These are phyloP conservation scores for Platyscapa corneri DNA, from an alignment of 1,140 invertebrate genomes.

Conservation along the genomic window DNA sequence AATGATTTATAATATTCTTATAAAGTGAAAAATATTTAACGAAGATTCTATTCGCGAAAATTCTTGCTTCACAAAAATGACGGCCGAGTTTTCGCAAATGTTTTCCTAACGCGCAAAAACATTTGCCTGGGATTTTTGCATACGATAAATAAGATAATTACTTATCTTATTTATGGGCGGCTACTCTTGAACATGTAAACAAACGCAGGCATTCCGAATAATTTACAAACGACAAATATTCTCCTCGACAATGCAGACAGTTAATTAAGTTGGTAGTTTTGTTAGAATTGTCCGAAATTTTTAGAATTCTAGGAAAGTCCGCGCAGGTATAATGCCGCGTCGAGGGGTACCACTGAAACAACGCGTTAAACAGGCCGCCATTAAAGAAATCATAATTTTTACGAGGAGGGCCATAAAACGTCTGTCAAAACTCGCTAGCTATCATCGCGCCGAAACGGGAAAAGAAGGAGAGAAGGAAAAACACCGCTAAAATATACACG, in stretches of 20 bases:
- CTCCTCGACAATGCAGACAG: not conserved
- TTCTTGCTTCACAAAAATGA: no score
- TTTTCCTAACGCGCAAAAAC: no score
- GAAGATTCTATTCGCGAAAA: not conserved
- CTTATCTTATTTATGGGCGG: no score
- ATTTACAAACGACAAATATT: not conserved
- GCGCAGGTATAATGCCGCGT: not conserved
- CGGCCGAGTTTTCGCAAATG: no score
- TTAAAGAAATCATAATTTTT: slow-evolving; percentile 26
- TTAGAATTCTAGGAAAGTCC: not conserved
- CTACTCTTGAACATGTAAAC: not conserved
- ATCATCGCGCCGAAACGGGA: not conserved
- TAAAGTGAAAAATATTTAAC: not conserved
- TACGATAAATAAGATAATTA: no score
- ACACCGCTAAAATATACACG: not conserved
- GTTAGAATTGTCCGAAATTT: not conserved
- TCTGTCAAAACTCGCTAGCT: not conserved
- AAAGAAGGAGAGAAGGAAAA: not conserved
- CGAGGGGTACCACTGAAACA: not conserved
- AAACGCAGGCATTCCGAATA: not conserved
- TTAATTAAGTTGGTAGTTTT: not conserved
- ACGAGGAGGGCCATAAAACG: not conserved
- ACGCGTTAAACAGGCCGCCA: not conserved
- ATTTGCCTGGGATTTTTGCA: no score
- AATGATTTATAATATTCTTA: not conserved